Conservation (phyloP, 2,113 vertebrate genomes). For the human (Homo sapiens) region GRCh38 chr4:188258001-188258500, state of each 20-base stretch:
- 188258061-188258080: too few species aligned
- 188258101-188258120: too few species aligned
- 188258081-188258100: too few species aligned
- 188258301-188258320: not conserved
- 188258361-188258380: not conserved
- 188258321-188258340: not conserved
- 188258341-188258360: not conserved
- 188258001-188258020: not conserved
- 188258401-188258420: not conserved
- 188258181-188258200: not conserved
- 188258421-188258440: not conserved
- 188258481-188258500: too few species aligned
- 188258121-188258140: too few species aligned
- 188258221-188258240: not conserved
- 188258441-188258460: fast-evolving
- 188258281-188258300: constrained; percentile 33
- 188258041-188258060: not conserved
- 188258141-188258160: not conserved
- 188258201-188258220: constrained; percentile 3
- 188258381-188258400: not conserved
- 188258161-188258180: not conserved
- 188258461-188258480: too few species aligned
- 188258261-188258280: not conserved
- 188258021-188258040: not conserved
- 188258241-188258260: constrained; percentile 45